Conservation (phyloP, 2,797 vertebrate genomes). For the Gorsachius magnificus region DNA sequence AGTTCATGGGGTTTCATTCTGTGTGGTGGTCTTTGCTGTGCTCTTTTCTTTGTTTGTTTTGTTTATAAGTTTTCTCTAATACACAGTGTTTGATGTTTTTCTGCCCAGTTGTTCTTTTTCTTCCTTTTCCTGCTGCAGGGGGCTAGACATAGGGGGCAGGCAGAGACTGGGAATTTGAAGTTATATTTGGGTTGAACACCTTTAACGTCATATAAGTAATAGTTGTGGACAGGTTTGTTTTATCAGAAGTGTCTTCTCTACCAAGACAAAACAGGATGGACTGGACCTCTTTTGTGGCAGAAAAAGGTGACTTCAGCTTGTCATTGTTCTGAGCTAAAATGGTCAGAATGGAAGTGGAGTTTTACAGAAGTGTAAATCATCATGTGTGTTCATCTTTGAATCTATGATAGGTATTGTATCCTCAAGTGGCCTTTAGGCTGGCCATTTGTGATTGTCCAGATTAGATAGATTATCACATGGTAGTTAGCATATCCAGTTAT, state of each 20-base stretch:
- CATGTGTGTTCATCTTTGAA: background rate
- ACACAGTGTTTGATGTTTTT: background rate
- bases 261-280: background rate
- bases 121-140: background rate
- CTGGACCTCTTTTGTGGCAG: background rate
- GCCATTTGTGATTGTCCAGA: background rate
- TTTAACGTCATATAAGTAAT: background rate
- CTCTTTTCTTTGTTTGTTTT: background rate
- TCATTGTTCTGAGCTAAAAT: background rate
- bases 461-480: background rate
- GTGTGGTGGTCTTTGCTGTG: background rate
- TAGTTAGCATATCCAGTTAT: background rate
- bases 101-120: background rate
- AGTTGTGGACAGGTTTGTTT: background rate
- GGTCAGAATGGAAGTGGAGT: background rate
- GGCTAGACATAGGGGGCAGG: background rate
- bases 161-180: background rate
- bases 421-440: background rate
- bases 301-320: background rate
- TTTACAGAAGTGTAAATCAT: background rate
- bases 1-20: background rate
- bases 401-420: background rate
- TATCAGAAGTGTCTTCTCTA: background rate
- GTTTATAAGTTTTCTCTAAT: background rate
- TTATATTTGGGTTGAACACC: background rate